Conservation (phyloP, 2,888 invertebrate species). For the Eucera pruinosa region DNA sequence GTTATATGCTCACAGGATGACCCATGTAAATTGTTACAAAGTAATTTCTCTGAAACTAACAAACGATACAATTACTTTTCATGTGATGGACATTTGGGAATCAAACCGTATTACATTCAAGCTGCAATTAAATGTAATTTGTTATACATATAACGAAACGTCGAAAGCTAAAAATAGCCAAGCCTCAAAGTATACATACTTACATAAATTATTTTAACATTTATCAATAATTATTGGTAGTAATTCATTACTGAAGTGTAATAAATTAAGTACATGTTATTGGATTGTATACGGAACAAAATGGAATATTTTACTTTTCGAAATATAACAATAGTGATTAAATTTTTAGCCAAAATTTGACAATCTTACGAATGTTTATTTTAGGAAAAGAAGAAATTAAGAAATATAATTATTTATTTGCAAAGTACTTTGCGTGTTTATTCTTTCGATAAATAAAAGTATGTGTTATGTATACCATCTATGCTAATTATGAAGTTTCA, state of each 20-base stretch:
- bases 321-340: not conserved
- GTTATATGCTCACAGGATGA: constrained; percentile 47
- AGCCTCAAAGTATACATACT: no score
- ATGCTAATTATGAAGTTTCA: no score
- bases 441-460: no score
- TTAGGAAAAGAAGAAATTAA: no score
- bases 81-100: not conserved
- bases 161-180: not conserved
- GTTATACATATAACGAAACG: not conserved
- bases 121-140: not conserved
- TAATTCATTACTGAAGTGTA: not conserved
- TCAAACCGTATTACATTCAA: not conserved
- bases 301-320: not conserved
- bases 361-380: no score
- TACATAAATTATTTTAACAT: not conserved
- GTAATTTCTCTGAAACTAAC: not conserved
- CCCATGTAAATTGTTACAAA: constrained; percentile 36
- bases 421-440: no score
- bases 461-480: no score
- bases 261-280: not conserved
- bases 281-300: not conserved
- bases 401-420: no score
- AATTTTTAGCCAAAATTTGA: no score
- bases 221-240: no score
- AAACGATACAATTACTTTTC: not conserved